These are phyloP conservation scores for Eulacestoma nigropectus DNA, from an alignment of 2,113 vertebrate genomes.

Conservation along the genomic window DNA sequence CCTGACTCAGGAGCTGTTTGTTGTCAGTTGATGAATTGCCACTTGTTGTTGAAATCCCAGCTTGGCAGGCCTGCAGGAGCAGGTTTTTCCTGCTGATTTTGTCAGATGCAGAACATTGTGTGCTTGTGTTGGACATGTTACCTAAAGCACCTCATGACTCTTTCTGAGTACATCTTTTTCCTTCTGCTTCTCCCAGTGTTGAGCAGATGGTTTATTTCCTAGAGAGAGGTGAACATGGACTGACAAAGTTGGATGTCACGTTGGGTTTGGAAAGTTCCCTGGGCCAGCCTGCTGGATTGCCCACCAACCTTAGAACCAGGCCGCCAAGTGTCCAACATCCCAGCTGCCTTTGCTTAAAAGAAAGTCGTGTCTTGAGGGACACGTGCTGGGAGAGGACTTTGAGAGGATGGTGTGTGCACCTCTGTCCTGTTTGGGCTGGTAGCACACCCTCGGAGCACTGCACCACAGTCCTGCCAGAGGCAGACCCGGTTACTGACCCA, in stretches of 20 bases:
- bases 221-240: not conserved
- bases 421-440: not conserved
- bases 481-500: not conserved
- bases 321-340: not conserved
- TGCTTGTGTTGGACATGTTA: constrained; percentile 27
- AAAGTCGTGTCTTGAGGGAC: accelerated
- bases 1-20: not conserved
- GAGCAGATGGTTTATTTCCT: not conserved
- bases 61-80: constrained; percentile 55
- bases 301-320: not conserved
- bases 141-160: constrained; percentile 12
- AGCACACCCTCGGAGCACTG: not conserved
- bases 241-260: not conserved
- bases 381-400: accelerated
- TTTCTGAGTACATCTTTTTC: constrained; percentile 6
- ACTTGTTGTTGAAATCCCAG: constrained; percentile 40
- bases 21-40: constrained; percentile 51
- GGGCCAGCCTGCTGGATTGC: not conserved
- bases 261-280: not conserved
- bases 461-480: not conserved
- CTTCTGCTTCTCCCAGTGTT: not conserved
- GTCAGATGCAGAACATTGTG: constrained; percentile 56
- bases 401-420: not conserved
- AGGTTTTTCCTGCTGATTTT: constrained; percentile 69
- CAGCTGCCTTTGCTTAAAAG: not conserved